phyloP scores from a whole-genome alignment of 2,888 invertebrate species.

The Mimachlamys varia region DNA sequence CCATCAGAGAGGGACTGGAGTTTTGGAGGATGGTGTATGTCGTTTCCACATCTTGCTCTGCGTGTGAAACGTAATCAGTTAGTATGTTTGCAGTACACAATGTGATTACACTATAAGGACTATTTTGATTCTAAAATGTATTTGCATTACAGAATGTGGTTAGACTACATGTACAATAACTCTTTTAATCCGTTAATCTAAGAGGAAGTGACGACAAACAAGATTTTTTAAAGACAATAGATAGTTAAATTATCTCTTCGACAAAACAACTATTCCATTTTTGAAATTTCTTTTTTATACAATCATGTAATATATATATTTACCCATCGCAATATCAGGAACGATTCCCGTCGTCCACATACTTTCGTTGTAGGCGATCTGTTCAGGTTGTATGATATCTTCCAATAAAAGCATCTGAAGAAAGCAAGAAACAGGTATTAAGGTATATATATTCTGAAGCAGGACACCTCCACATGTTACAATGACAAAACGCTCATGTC shows the following conservation, averaged over 20 bases:
- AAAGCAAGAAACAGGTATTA: not conserved
- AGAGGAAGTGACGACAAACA: too few relatives aligned
- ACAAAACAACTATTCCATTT: too few relatives aligned
- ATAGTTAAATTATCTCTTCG: too few relatives aligned
- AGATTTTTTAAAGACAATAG: too few relatives aligned
- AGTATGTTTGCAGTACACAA: not conserved
- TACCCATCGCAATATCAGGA: slow-evolving; percentile 6
- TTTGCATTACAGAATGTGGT: too few relatives aligned
- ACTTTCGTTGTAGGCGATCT: not conserved
- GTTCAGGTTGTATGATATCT: not conserved
- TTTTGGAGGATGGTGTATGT: slow-evolving; percentile 43
- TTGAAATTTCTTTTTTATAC: too few relatives aligned
- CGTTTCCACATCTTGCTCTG: slow-evolving; percentile 38
- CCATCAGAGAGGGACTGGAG: slow-evolving; percentile 38
- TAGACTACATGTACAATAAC: too few relatives aligned
- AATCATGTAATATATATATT: not conserved
- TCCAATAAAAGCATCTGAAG: not conserved
- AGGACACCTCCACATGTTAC: not conserved
- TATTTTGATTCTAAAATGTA: too few relatives aligned
- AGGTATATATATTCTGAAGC: not conserved
- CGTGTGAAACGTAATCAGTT: not conserved
- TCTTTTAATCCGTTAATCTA: too few relatives aligned
- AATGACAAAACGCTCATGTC: too few relatives aligned
- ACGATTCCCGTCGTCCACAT: not conserved
- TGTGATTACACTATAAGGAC: not conserved